Base-by-base conservation (phyloP, 2,797 vertebrate genomes). In the Macrochelys suwanniensis region DNA sequence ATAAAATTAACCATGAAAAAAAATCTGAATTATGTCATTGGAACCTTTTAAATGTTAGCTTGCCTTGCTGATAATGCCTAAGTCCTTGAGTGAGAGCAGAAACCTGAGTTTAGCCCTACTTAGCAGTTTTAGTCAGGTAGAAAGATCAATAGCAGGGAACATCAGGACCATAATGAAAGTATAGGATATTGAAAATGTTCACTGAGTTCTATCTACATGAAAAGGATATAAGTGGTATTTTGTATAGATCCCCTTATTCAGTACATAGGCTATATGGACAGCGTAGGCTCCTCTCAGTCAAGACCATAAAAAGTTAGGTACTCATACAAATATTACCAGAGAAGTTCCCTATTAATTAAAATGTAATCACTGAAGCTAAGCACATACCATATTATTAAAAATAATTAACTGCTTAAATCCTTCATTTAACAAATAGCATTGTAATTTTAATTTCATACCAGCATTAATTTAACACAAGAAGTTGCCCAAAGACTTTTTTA, bases 1-100 rank as follows among this genome's bases (percentile, higher is more conserved):
- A 94, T 68, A 94, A 95, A 96, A 96, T 26, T 82, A 92, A 79
- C 86, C 59, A 84, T 77, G 56, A 19, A 84, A 54, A 54, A 94
- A 89, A 92, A 92, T 84, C 54, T 89, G 86, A 89, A 89, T 78
- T 42, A 77, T 84, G 82, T 77, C 74, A 94, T 2, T 11, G 50
- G 47, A 95, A 80, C 91, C 88, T 89, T 42, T 0, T 94, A 93
- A 95, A 26, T 86, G 53, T 88, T 93, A n/a, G n/a, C n/a, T n/a
- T n/a, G n/a, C n/a, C n/a, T n/a, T n/a, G n/a, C n/a, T n/a, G n/a
- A n/a, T n/a, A n/a, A n/a, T n/a, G n/a, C n/a, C n/a, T n/a, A n/a
- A n/a, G n/a, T n/a, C 95, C 45, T 76, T 86, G 82, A 76, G 37
- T 0, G 3, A 94, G 37, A 79, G 74, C 11, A 91, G 86, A 95